Percentiles rank a stretch among this genome's conserved stretches.
Conservation (phyloP, 2,888 invertebrate genomes). For the Bedellia somnulentella region DNA sequence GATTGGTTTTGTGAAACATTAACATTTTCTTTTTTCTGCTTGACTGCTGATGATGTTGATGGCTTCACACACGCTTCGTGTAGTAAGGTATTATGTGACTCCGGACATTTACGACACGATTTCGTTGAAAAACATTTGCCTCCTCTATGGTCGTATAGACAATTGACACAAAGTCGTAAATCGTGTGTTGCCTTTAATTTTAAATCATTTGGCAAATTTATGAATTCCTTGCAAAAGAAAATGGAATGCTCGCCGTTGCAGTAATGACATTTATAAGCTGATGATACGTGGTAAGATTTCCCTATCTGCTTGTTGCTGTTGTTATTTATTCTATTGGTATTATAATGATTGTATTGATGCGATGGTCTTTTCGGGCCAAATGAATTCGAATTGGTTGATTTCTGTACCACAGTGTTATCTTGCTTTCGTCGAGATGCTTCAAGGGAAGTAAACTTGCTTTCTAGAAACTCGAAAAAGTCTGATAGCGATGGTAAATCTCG, state of each 20-base stretch:
- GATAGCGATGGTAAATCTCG: slow-evolving; percentile 5
- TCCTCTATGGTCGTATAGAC: neutral
- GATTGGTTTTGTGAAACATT: neutral
- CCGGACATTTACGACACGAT: neutral
- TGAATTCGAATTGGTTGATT: neutral
- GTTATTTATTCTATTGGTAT: neutral
- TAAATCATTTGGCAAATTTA: neutral
- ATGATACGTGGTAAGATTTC: neutral
- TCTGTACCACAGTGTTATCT: neutral
- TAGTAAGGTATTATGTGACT: slow-evolving; percentile 3
- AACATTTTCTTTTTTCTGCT: neutral
- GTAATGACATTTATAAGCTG: too few species aligned
- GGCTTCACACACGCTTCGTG: neutral
- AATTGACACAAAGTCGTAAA: neutral
- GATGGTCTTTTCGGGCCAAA: neutral
- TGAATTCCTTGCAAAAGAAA: neutral
- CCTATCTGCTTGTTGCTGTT: neutral
- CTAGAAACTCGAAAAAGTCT: slow-evolving; percentile 8
- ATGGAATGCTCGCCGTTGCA: neutral
- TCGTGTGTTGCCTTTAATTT: neutral
- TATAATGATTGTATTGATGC: neutral
- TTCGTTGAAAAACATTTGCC: slow-evolving; percentile 1
- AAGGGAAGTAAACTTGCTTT: slow-evolving; percentile 7
- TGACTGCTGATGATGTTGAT: neutral
- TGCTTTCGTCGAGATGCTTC: slow-evolving; percentile 3